Evolutionary conservation across 2,888 invertebrate species (phyloP).

Genomic region (Psylliodes chrysocephalus): DNA sequence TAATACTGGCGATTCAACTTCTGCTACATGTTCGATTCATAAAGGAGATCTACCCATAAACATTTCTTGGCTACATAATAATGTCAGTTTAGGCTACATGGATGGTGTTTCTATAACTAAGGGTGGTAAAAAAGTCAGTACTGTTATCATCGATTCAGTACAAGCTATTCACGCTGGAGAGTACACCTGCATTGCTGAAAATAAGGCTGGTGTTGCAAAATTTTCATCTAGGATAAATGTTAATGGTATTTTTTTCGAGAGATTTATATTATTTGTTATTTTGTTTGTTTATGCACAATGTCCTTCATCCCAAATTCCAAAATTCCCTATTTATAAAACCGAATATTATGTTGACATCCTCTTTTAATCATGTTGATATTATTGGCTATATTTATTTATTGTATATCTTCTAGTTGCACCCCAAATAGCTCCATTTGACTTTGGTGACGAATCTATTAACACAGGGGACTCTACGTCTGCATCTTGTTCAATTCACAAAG

Average conservation of each 20-base stretch:
- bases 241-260: too few species aligned
- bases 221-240: constrained; percentile 67
- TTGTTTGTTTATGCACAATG: too few species aligned
- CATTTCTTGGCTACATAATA: constrained; percentile 80
- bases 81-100: constrained; percentile 64
- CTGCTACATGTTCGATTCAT: constrained; percentile 74
- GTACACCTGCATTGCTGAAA: constrained; percentile 79
- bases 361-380: too few species aligned
- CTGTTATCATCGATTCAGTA: constrained; percentile 75
- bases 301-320: too few species aligned
- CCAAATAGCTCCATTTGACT: constrained; percentile 81
- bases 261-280: constrained; percentile 33
- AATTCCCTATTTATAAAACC: too few species aligned
- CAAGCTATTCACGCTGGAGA: constrained; percentile 78
- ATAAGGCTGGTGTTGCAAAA: constrained; percentile 67
- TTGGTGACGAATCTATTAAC: constrained; percentile 75
- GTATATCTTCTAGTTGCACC: too few species aligned
- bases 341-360: too few species aligned
- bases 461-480: constrained; percentile 74
- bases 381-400: too few species aligned
- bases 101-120: constrained; percentile 48
- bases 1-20: constrained; percentile 76
- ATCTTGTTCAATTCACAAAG: constrained; percentile 76
- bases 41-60: constrained; percentile 81
- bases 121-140: constrained; percentile 66